Conservation (phyloP, 2,888 invertebrate species). For the Herminia tarsipennalis region DNA sequence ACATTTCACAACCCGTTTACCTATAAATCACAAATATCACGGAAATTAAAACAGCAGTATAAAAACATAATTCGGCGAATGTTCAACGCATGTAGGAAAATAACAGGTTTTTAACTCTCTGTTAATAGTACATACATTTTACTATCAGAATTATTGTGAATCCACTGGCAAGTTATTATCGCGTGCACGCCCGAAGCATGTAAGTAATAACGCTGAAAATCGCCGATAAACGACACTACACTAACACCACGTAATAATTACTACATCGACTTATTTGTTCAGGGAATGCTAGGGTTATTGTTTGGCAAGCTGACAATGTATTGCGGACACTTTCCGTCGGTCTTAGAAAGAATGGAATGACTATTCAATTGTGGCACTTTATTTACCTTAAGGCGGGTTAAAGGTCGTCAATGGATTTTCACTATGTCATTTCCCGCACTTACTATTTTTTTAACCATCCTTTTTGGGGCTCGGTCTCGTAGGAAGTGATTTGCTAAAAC, state of each 20-base stretch:
- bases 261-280: conserved; percentile 64
- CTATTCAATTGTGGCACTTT: conserved; percentile 81
- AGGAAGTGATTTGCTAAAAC: conserved; percentile 85
- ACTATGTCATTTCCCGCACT: conserved; percentile 82
- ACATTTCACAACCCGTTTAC: not conserved
- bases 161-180: conserved; percentile 52
- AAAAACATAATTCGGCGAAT: conserved; percentile 18
- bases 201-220: conserved; percentile 63
- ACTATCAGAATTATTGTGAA: conserved; percentile 47
- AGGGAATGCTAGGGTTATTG: conserved; percentile 55
- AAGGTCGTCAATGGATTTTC: conserved; percentile 67
- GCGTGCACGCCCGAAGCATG: conserved; percentile 48
- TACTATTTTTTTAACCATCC: conserved; percentile 73
- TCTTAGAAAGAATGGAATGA: conserved; percentile 67
- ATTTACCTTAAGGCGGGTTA: conserved; percentile 67
- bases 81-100: conserved; percentile 19
- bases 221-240: conserved; percentile 55
- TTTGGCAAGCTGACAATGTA: conserved; percentile 61
- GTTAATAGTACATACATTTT: conserved; percentile 43
- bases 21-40: conserved; percentile 8
- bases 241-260: conserved; percentile 60
- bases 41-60: conserved; percentile 4
- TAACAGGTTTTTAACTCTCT: conserved; percentile 37
- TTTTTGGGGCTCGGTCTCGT: conserved; percentile 60
- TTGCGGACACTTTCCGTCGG: conserved; percentile 38